phyloP scores from a whole-genome alignment of 2,113 vertebrate species.

The Cephalopterus ornatus region DNA sequence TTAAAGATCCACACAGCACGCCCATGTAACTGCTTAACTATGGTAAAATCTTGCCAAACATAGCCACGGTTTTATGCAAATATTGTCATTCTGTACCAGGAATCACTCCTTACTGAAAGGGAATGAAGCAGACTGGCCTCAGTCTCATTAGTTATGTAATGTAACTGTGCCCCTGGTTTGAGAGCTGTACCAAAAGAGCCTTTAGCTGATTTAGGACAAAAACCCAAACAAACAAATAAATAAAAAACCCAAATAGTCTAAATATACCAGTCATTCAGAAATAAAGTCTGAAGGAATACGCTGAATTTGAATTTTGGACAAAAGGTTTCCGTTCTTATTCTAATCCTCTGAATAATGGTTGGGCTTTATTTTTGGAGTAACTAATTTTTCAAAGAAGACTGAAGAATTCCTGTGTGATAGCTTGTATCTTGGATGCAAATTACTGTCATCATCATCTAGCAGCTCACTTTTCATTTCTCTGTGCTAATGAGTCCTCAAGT shows the following conservation, averaged over 20 bases:
- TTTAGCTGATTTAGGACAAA: neutral
- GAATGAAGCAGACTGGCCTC: neutral
- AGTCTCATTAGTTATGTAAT: neutral
- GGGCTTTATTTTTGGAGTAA: neutral
- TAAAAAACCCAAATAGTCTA: neutral
- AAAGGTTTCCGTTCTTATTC: neutral
- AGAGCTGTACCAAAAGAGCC: neutral
- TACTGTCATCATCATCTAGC: neutral
- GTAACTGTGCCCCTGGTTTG: neutral
- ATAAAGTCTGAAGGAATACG: neutral
- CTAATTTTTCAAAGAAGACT: neutral
- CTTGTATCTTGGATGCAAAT: neutral
- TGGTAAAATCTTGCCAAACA: neutral
- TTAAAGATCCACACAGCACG: neutral
- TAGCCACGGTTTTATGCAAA: neutral
- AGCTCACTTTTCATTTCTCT: neutral
- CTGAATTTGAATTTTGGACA: neutral
- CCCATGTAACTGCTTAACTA: fast-evolving
- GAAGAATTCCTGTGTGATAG: neutral
- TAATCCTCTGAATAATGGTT: neutral
- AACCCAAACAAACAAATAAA: neutral
- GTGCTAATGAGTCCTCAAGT: neutral
- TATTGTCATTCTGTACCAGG: neutral
- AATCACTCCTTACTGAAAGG: neutral
- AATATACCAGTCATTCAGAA: neutral